Base-by-base conservation (phyloP, 2,888 invertebrate species). In the Orthosia gothica region DNA sequence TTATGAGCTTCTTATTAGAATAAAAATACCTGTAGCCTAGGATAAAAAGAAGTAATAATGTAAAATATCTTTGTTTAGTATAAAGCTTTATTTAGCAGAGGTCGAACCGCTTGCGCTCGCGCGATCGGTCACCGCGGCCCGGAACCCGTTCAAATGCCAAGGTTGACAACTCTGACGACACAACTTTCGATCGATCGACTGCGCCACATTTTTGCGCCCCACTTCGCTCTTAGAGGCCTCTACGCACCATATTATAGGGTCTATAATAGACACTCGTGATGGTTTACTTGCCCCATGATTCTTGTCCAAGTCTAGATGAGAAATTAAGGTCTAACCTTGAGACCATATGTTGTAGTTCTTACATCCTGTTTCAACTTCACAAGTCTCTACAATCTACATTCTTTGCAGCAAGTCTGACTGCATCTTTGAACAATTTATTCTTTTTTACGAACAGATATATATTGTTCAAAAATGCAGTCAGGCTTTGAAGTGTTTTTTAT, bases 121-220 rank as follows among this genome's bases (percentile, higher is more conserved):
- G 85, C 90, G 92, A 90, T 91, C 92, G 94, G 94, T 91, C 93
- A 92, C 91, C 84, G 89, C 88, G 86, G 92, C 90, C 90, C 96
- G 96, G 96, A 96, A 96, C 95, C 95, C 94, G 93, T 92, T 94
- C 94, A 96, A 96, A 96, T 96, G 96, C 96, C 96, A 96, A 96
- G 96, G 96, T 94, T 96, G 96, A 93, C 96, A 93, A 96, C 94
- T 96, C 93, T 95, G 95, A 95, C 96, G 95, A 95, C 95, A 95
- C 94, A 94, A 96, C 96, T 96, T 96, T 96, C 96, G 93, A 95
- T 94, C 92, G 88, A 92, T 92, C 92, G 92, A 90, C 91, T 92
- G 93, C 92, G 95, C 95, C 92, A 95, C 95, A 96, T 95, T 95
- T 95, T 95, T 95, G 94, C 94, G 94, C 94, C 94, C 94, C 93